Base-by-base conservation (phyloP, 2,888 invertebrate genomes). In the Lottia scabra region DNA sequence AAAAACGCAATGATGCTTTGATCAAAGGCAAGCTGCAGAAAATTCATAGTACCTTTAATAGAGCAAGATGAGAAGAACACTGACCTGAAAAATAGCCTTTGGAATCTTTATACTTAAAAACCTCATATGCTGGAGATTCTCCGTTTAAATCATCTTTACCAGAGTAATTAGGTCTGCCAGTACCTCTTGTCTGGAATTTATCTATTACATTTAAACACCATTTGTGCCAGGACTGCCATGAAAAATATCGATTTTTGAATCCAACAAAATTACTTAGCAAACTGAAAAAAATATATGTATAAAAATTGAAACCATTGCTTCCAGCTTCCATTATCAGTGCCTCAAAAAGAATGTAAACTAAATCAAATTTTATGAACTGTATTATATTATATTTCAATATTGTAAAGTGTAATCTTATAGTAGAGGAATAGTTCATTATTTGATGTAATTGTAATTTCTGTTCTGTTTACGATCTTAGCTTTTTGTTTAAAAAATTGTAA, bases 51-150 rank as follows among this genome's bases (percentile, higher is more conserved):
- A 19, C n/a, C 16, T 15, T 10, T n/a, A 6, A 27, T 4, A 65
- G 15, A 72, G 30, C 8, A 45, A 44, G 30, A 45, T 27, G 2
- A 19, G 27, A 6, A 15, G 63, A 67, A 43, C n/a, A 73, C 77
- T 74, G 74, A 88, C 89, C 84, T 63, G 87, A 88, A 85, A 90
- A 91, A 76, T 87, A 85, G 15, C 90, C 90, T 48, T 87, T 75
- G n/a, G 84, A 86, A 65, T 87, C 85, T 67, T 87, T 85, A 68
- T 83, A 88, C 48, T 85, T 84, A 63, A 90, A 79, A 1, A 91
- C 90, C 81, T 91, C 90, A 38, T 88, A 80, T 1, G 91, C 90
- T 3, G 90, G 90, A 12, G 89, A 90, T 76, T 90, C 90, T 15
- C 90, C 90, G 44, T 79, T 74, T 0, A 77, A 77, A 30, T 82